Base-by-base conservation (phyloP, 2,888 invertebrate genomes). In the Anthophora plumipes region DNA sequence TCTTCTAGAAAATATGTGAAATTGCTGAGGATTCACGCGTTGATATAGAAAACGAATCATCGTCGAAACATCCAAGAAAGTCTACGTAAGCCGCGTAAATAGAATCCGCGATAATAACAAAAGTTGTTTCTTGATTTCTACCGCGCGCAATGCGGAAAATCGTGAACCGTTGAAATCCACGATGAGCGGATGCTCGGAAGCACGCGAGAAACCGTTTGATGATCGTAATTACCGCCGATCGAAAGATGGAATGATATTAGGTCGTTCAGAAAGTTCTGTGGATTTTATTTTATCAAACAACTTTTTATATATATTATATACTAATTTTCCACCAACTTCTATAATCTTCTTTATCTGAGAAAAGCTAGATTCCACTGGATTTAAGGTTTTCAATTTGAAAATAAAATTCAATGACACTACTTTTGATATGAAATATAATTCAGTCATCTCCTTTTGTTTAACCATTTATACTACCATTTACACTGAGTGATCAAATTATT, bases 191-290 rank as follows among this genome's bases (percentile, higher is more conserved):
- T 17, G 11, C 3, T 14, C 37, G 11, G 20, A 22, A 9, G 17
- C 11, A 31, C 6, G 48, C 55, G 46, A 57, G 37, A 68, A 70
- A 57, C 59, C 46, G 48, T n/a, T 17, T 17, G 7, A 12, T 64
- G 60, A 63, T 48, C 25, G 57, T 69, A 59, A 72, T 85, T 77
- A 85, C 66, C 71, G 55, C 55, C 61, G 54, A 67, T 76, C 55
- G n/a, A 69, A 63, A 68, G 75, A 75, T 79, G 78, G 82, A 86
- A 73, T 66, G 77, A 80, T 80, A 83, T n/a, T n/a, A n/a, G n/a
- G n/a, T n/a, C n/a, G n/a, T n/a, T n/a, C n/a, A n/a, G n/a, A n/a
- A n/a, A n/a, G n/a, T n/a, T n/a, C n/a, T n/a, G n/a, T n/a, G n/a
- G n/a, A n/a, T n/a, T n/a, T n/a, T n/a, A n/a, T n/a, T n/a, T n/a